Evolutionary conservation across 2,797 vertebrate species (phyloP).

Genomic region (Phylloscopus collybita): DNA sequence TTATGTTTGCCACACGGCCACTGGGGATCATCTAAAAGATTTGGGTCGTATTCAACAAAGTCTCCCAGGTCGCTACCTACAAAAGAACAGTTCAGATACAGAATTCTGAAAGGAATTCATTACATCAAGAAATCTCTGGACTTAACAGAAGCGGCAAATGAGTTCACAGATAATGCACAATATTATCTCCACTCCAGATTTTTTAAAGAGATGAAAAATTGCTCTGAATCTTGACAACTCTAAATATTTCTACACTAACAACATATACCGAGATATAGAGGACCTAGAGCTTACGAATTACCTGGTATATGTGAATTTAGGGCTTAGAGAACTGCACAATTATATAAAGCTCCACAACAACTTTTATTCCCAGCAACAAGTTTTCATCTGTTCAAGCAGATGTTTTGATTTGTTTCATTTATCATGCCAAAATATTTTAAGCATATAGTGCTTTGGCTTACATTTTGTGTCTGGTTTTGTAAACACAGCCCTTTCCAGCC

Average conservation of each 20-base stretch:
- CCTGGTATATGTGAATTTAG: neutral
- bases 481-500: slow-evolving; percentile 10
- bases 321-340: neutral
- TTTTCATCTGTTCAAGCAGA: slow-evolving; percentile 14
- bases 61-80: slow-evolving; percentile 93
- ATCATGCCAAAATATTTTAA: neutral
- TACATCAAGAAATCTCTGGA: neutral
- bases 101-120: neutral
- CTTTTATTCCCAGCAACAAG: neutral
- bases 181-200: neutral
- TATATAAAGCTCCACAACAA: neutral
- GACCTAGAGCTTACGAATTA: neutral
- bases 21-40: slow-evolving; percentile 97
- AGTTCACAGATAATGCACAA: neutral
- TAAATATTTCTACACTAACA: neutral
- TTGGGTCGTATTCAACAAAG: slow-evolving; percentile 93
- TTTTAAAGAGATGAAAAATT: neutral
- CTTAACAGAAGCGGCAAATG: neutral
- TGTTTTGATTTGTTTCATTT: slow-evolving; percentile 25
- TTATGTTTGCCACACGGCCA: slow-evolving; percentile 99
- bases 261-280: neutral
- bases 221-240: neutral
- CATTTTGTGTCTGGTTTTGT: neutral
- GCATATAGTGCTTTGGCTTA: neutral
- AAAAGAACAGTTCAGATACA: neutral